Evolutionary conservation across 2,888 invertebrate species (phyloP).

Genomic region (Eupithecia abbreviata): DNA sequence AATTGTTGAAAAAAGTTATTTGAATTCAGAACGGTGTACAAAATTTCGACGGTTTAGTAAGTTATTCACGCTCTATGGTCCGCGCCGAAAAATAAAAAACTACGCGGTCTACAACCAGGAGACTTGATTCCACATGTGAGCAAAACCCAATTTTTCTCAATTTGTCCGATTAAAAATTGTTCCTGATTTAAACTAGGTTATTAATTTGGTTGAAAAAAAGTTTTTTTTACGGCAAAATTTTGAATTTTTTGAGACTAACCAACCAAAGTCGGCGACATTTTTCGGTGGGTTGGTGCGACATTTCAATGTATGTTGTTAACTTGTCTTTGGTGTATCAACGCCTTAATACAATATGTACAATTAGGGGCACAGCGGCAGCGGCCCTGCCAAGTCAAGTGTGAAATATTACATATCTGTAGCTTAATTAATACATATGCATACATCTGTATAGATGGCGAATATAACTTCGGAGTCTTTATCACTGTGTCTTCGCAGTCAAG

Average conservation of each 20-base stretch:
- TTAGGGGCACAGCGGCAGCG: too few relatives aligned
- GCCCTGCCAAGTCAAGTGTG: too few relatives aligned
- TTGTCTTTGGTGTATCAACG: background rate
- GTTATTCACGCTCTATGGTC: too few relatives aligned
- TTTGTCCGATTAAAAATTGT: background rate
- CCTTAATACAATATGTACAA: background rate
- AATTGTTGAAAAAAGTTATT: too few relatives aligned
- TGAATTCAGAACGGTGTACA: too few relatives aligned
- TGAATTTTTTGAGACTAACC: background rate
- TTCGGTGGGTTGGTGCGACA: background rate
- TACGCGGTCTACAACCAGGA: too few relatives aligned
- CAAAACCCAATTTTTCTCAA: too few relatives aligned
- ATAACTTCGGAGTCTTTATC: background rate
- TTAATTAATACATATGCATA: background rate
- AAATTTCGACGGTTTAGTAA: too few relatives aligned
- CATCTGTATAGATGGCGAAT: background rate
- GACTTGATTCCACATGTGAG: too few relatives aligned
- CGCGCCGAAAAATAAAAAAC: too few relatives aligned
- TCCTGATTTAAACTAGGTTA: background rate
- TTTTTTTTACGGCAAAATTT: background rate
- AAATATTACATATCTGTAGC: constrained; percentile 5
- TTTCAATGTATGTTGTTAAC: background rate
- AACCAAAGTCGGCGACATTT: background rate
- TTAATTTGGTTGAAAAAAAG: background rate
- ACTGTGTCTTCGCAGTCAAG: background rate